Evolutionary conservation across 2,888 invertebrate species (phyloP), one percentile per base, ranked within the genome.

Genomic region (Tiliacea aurago): DNA sequence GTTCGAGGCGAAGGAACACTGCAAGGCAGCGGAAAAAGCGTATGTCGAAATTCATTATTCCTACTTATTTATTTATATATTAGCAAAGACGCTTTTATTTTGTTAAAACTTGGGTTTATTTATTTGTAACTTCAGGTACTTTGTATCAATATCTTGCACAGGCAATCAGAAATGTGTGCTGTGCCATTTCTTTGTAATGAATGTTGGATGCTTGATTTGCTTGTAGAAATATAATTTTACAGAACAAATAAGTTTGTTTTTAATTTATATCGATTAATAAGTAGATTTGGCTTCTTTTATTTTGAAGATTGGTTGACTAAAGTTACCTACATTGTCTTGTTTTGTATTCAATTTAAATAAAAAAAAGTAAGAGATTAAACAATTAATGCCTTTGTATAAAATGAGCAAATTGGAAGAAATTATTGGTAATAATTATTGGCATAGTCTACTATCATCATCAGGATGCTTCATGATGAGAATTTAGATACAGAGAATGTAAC

Each of bases 11-110:
- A 96, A 97, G 85, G 98, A 98, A 90, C 97, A 98, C 87, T 97
- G 98, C 88, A 97, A 97, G 87, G 96, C 97, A 85, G 99, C 98
- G 0, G 99, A 99, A 90, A 98, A 98, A 96, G 97, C 97, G 98
- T 98, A 95, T 95, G 94, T 93, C 62, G 23, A 73, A 70, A 43
- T 47, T 59, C 6, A 51, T 20, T 33, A 18, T 11, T 33, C 5
- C 13, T 53, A 49, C 20, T 20, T 37, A 23, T 23, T 53, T 68
- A 20, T 41, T 18, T 47, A 11, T 11, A n/a, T 56, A 53, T 53
- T 45, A 23, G 1, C 18, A 55, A 49, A 45, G 15, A 9, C 55
- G 59, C 20, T 51, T 10, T 28, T 51, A 33, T 51, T 61, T 20
- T 64, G 59, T 20, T 37, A 5, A 6, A 55, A 45, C 55, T 58